These are phyloP conservation scores for Stenodera caucasica DNA, from an alignment of 2,888 invertebrate species.

Conservation along the genomic window DNA sequence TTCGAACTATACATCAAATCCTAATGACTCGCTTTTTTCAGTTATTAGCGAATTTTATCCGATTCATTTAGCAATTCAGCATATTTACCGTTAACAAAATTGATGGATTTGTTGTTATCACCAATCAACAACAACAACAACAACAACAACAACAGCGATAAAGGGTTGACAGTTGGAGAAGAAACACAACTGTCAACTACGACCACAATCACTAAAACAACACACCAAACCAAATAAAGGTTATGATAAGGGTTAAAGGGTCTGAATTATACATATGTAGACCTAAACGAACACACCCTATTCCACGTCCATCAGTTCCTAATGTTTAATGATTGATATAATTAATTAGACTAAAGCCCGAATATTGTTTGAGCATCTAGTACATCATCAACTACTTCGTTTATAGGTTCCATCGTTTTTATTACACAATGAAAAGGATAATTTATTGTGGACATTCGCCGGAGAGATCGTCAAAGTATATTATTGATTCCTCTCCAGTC, in stretches of 20 bases:
- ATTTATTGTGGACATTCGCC: conserved; percentile 14
- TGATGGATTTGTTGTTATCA: not conserved
- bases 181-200: not conserved
- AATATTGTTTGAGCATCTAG: too few relatives aligned
- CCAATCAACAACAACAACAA: not conserved
- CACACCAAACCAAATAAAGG: not conserved
- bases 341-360: not conserved
- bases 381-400: not conserved
- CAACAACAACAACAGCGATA: not conserved
- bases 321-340: not conserved
- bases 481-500: conserved; percentile 12
- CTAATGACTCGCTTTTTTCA: conserved; percentile 38
- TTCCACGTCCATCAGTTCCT: not conserved
- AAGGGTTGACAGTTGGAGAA: not conserved
- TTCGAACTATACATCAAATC: conserved; percentile 32
- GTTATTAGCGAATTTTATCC: not conserved
- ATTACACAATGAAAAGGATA: conserved; percentile 21
- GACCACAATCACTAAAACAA: not conserved
- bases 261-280: not conserved
- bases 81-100: not conserved
- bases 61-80: not conserved
- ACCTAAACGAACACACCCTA: not conserved
- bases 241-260: not conserved
- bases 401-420: conserved; percentile 12
- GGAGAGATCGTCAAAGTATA: conserved; percentile 11